phyloP scores from a whole-genome alignment of 2,888 invertebrate species.

The Pyrrhia umbra region DNA sequence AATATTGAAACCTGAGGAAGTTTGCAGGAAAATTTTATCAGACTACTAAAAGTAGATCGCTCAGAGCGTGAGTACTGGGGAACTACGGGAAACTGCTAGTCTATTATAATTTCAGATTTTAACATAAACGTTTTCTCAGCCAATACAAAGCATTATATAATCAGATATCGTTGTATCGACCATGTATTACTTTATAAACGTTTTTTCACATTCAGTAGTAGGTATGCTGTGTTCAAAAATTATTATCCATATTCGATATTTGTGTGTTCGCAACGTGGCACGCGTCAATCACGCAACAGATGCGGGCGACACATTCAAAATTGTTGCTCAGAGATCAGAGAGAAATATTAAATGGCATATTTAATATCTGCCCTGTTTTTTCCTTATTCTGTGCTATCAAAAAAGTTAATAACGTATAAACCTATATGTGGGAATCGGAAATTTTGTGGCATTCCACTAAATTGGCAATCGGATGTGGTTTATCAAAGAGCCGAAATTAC shows the following conservation, averaged over 20 bases:
- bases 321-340: slow-evolving; percentile 79
- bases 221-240: slow-evolving; percentile 63
- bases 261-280: slow-evolving; percentile 71
- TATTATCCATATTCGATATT: slow-evolving; percentile 70
- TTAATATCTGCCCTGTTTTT: slow-evolving; percentile 68
- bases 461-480: slow-evolving; percentile 52
- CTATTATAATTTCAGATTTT: slow-evolving; percentile 1
- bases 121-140: slow-evolving; percentile 11
- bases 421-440: slow-evolving; percentile 27
- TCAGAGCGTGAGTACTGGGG: no score
- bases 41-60: no score
- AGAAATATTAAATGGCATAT: slow-evolving; percentile 75
- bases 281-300: slow-evolving; percentile 82
- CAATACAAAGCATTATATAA: slow-evolving; percentile 5
- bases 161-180: slow-evolving; percentile 17
- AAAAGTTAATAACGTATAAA: slow-evolving; percentile 53
- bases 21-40: no score
- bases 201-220: slow-evolving; percentile 32
- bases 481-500: slow-evolving; percentile 44
- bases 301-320: slow-evolving; percentile 82
- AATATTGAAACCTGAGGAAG: no score
- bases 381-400: slow-evolving; percentile 42
- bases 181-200: slow-evolving; percentile 18
- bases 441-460: slow-evolving; percentile 40
- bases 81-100: no score